These are phyloP conservation scores for Athalia cordata DNA, from an alignment of 2,888 invertebrate species.

Conservation along the genomic window DNA sequence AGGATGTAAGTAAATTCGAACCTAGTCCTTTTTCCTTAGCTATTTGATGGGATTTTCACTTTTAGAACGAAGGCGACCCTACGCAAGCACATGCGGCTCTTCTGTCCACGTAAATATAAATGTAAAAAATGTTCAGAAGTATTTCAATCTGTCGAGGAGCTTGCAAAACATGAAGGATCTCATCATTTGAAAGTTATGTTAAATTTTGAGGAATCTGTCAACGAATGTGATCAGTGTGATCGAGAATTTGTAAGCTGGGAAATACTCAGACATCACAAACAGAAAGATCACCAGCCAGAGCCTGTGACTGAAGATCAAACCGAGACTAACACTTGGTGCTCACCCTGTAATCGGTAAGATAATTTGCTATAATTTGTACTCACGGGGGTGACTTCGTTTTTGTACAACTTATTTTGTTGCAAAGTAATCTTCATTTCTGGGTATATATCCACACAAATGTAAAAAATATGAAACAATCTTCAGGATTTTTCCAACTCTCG, in stretches of 20 bases:
- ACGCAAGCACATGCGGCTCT: slow-evolving; percentile 63
- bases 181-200: slow-evolving; percentile 62
- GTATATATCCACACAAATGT: too few relatives aligned
- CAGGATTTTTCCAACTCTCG: slow-evolving; percentile 62
- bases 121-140: slow-evolving; percentile 63
- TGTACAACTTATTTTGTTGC: too few relatives aligned
- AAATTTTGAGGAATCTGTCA: slow-evolving; percentile 60
- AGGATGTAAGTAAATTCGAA: too few relatives aligned
- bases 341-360: slow-evolving; percentile 62
- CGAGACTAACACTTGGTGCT: slow-evolving; percentile 63
- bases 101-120: slow-evolving; percentile 63
- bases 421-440: too few relatives aligned
- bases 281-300: slow-evolving; percentile 61
- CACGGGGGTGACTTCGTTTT: too few relatives aligned
- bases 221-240: slow-evolving; percentile 65
- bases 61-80: slow-evolving; percentile 62
- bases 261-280: slow-evolving; percentile 65
- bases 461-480: background rate
- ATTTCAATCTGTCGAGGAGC: slow-evolving; percentile 62
- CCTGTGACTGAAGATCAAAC: slow-evolving; percentile 49
- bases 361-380: background rate
- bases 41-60: slow-evolving; percentile 44
- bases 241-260: slow-evolving; percentile 66
- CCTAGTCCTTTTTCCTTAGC: background rate
- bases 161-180: slow-evolving; percentile 65